These are phyloP conservation scores for Boloria selene DNA, from an alignment of 2,888 invertebrate genomes.

Conservation along the genomic window DNA sequence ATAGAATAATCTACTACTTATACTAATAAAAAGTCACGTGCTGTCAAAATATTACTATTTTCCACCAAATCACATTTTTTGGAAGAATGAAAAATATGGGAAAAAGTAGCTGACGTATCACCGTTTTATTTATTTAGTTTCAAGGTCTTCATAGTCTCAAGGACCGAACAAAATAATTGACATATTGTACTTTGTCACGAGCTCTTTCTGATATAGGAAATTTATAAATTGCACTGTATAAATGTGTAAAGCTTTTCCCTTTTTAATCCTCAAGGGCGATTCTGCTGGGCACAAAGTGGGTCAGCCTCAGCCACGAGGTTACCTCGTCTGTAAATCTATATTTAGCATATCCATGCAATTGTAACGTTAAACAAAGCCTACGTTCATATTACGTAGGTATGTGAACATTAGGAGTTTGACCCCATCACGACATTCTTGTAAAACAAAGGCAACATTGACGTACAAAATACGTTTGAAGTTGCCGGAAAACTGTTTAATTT, in stretches of 20 bases:
- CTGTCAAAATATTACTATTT: too few species aligned
- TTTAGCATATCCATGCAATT: slow-evolving; percentile 58
- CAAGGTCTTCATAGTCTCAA: slow-evolving; percentile 9
- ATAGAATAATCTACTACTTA: too few species aligned
- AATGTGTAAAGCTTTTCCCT: slow-evolving; percentile 12
- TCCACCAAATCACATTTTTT: too few species aligned
- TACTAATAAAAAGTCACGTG: background rate
- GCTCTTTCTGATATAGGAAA: slow-evolving; percentile 1
- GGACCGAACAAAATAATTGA: slow-evolving; percentile 7
- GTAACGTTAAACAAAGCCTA: slow-evolving; percentile 64
- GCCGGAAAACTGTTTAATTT: too few species aligned
- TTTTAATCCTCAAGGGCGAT: slow-evolving; percentile 27
- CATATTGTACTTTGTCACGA: slow-evolving; percentile 17
- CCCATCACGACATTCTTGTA: slow-evolving; percentile 19
- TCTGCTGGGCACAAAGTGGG: slow-evolving; percentile 48
- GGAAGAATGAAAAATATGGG: too few species aligned
- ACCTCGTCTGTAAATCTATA: slow-evolving; percentile 51
- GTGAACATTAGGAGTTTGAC: slow-evolving; percentile 25
- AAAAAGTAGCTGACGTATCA: too few species aligned
- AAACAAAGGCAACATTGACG: too few species aligned
- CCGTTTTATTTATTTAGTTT: slow-evolving; percentile 1
- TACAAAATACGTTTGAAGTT: too few species aligned
- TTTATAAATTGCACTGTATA: slow-evolving; percentile 15
- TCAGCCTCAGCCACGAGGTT: slow-evolving; percentile 58
- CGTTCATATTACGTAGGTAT: slow-evolving; percentile 38